Base-by-base conservation (phyloP, 2,797 vertebrate species). In the Tachyglossus aculeatus region DNA sequence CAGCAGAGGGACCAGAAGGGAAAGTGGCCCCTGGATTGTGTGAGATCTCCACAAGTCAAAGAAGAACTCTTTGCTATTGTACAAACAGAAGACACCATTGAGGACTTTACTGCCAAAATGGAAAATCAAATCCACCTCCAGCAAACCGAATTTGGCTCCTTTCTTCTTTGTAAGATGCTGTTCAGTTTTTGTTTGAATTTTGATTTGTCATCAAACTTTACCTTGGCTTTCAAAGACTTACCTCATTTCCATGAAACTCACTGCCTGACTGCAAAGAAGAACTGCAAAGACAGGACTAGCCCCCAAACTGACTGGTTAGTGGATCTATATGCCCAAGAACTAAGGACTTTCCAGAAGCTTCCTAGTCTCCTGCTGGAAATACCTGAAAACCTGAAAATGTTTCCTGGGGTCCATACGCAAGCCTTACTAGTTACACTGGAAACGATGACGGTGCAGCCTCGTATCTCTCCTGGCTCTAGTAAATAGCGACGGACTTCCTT, bases 1-100 rank as follows among this genome's bases (percentile, higher is more conserved):
- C 91, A 92, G 73, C 93, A 95, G 69, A 92, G 83, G 18, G 92
- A 95, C 62, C 52, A 58, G 56, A 6, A 67, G 0, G 94, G 94
- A 16, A 89, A 80, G n/a, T 81, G 92, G 4, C 90, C 94, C 1
- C 88, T 98, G 88, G 96, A 98, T 88, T 90, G 93, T 77, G 81
- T 96, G 38, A 60, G 89, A 11, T 86, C 88, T 1, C 7, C 71
- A 5, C 40, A 74, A 52, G 74, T 93, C 74, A 94, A 92, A 54
- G 90, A 95, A 74, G 93, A 95, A 86, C 94, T 98, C 39, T 56
- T 94, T 72, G 83, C 51, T 31, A 67, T 94, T 36, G 93, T 94
- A 9, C 85, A 90, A 66, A 67, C 89, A 37, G 81, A 83, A 66
- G 85, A 90, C 58, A 84, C 67, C 22, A 38, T 87, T 52, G 86